Evolutionary conservation across 2,113 vertebrate genomes (phyloP).

Genomic region (Ascaphus truei): DNA sequence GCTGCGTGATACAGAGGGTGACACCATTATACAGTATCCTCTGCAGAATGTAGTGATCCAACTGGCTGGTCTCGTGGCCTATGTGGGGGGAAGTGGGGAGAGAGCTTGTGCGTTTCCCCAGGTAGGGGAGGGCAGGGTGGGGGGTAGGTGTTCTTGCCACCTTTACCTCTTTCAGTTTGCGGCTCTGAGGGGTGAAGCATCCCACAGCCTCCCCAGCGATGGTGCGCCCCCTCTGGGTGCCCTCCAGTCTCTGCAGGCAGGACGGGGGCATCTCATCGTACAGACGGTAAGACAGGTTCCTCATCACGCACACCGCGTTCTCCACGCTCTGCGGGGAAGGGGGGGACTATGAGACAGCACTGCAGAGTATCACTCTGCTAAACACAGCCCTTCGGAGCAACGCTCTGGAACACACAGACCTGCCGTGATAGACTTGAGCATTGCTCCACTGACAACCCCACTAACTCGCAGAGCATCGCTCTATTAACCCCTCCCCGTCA

Average conservation of each 20-base stretch:
- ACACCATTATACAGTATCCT: too few species aligned
- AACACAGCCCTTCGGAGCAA: neutral
- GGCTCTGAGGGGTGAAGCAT: constrained; percentile 86
- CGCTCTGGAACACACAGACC: neutral
- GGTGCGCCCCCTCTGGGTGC: constrained; percentile 52
- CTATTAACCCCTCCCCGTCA: too few species aligned
- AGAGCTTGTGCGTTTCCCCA: too few species aligned
- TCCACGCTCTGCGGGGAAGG: constrained; percentile 75
- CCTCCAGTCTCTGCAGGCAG: constrained; percentile 76
- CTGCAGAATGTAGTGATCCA: too few species aligned
- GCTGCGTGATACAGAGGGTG: too few species aligned
- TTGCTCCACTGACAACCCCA: too few species aligned
- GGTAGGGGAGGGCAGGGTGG: too few species aligned
- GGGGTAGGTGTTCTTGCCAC: too few species aligned
- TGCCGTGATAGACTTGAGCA: neutral
- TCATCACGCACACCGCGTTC: constrained; percentile 84
- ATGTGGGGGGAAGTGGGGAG: too few species aligned
- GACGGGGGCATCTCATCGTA: constrained; percentile 86
- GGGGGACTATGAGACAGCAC: too few species aligned
- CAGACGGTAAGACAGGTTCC: constrained; percentile 93
- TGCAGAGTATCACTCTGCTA: neutral
- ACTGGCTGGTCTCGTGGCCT: too few species aligned
- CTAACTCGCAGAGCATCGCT: too few species aligned
- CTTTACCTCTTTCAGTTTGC: constrained; percentile 74
- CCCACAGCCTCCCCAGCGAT: constrained; percentile 66